A percentile compares a stretch with the other conserved stretches of the same genome.
These are phyloP conservation scores for Sinosuthora webbiana DNA, from an alignment of 2,113 vertebrate species.

Conservation along the genomic window DNA sequence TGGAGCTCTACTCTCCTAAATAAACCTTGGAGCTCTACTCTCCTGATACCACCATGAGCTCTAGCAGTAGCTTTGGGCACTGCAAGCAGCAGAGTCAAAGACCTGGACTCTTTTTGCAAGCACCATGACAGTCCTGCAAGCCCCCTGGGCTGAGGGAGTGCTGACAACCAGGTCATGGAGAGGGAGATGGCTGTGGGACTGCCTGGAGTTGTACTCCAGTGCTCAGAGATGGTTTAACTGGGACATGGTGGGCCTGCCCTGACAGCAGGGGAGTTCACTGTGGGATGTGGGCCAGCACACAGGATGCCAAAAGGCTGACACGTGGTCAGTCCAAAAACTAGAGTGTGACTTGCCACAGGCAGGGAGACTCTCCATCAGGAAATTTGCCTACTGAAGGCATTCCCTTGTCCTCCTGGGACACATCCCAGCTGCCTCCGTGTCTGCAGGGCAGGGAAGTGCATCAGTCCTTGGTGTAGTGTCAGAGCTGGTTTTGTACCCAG, in stretches of 20 bases:
- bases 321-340: neutral
- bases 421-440: neutral
- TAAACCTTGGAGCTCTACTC: neutral
- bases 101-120: neutral
- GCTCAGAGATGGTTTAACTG: neutral
- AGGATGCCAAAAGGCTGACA: neutral
- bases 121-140: neutral
- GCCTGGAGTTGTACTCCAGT: neutral
- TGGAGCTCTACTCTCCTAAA: neutral
- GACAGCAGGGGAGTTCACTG: neutral
- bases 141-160: neutral
- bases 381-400: neutral
- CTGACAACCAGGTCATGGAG: neutral
- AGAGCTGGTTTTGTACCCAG: neutral
- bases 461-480: neutral
- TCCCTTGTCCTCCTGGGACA: neutral
- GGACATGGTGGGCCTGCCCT: neutral
- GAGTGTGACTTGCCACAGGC: fast-evolving
- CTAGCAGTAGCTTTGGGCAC: neutral
- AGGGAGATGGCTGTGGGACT: neutral
- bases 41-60: neutral
- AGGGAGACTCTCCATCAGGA: neutral
- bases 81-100: neutral
- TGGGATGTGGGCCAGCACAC: neutral
- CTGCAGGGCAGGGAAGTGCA: neutral